A percentile compares a stretch with the other conserved stretches of the same genome.
Conservation (phyloP, 2,113 vertebrate genomes). For the Campylomormyrus tamandua region DNA sequence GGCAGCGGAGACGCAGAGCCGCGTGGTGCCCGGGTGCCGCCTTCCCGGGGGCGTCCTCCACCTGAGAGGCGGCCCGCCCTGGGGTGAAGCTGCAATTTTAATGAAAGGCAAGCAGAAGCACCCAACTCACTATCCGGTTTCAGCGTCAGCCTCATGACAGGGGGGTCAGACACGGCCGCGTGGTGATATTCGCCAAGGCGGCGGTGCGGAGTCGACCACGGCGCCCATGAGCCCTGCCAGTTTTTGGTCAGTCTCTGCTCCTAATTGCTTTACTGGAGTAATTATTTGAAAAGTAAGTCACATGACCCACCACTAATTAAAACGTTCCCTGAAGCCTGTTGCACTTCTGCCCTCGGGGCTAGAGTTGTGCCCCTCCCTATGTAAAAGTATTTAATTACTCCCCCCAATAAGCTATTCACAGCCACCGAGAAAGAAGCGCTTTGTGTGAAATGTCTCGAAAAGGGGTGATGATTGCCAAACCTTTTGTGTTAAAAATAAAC, state of each 20-base stretch:
- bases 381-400: slow-evolving; percentile 6
- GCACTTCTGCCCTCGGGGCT: neutral
- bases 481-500: neutral
- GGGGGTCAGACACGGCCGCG: neutral
- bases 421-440: neutral
- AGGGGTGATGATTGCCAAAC: neutral
- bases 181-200: too few relatives aligned
- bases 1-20: neutral
- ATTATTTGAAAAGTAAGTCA: slow-evolving; percentile 2
- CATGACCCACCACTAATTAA: neutral
- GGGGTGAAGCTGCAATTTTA: neutral
- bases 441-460: neutral
- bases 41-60: neutral
- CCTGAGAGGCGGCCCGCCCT: neutral
- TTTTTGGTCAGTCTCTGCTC: neutral
- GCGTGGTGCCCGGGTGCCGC: too few relatives aligned
- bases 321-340: neutral
- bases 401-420: neutral
- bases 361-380: neutral
- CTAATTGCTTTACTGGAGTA: neutral
- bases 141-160: neutral
- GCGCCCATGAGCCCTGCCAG: neutral
- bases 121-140: neutral
- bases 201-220: too few relatives aligned
- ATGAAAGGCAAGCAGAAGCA: neutral